These are phyloP conservation scores for Heliconius himera DNA, from an alignment of 1,140 invertebrate genomes.

Conservation along the genomic window DNA sequence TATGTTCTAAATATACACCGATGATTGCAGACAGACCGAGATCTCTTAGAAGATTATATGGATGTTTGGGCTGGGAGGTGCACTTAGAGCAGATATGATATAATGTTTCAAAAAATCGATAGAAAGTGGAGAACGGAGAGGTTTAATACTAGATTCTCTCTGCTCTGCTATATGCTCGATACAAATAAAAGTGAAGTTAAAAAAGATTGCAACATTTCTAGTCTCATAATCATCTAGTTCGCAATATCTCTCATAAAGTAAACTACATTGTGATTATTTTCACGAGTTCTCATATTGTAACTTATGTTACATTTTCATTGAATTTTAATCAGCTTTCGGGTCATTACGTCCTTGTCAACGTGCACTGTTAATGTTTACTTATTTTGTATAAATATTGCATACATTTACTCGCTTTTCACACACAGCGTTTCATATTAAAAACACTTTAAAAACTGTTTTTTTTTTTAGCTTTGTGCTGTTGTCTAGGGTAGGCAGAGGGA, in stretches of 20 bases:
- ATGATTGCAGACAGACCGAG: no score
- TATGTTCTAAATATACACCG: no score
- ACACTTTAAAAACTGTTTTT: not conserved
- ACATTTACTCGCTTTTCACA: not conserved
- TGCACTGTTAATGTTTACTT: not conserved
- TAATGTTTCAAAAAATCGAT: no score
- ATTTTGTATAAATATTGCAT: not conserved
- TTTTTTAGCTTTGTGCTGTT: no score
- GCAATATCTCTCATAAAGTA: not conserved
- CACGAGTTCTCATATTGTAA: not conserved
- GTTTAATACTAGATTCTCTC: no score
- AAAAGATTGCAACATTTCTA: not conserved
- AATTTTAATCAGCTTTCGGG: not conserved
- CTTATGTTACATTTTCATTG: not conserved
- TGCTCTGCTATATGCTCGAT: not conserved
- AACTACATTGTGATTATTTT: not conserved
- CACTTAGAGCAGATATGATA: no score
- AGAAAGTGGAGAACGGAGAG: no score
- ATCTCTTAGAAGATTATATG: no score
- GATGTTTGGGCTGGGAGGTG: no score
- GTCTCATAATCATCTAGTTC: not conserved
- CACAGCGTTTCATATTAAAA: not conserved
- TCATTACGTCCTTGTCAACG: not conserved
- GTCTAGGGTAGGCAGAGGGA: no score
- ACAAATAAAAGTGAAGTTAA: not conserved